Conservation (phyloP, 2,797 vertebrate genomes). For the Anableps anableps region DNA sequence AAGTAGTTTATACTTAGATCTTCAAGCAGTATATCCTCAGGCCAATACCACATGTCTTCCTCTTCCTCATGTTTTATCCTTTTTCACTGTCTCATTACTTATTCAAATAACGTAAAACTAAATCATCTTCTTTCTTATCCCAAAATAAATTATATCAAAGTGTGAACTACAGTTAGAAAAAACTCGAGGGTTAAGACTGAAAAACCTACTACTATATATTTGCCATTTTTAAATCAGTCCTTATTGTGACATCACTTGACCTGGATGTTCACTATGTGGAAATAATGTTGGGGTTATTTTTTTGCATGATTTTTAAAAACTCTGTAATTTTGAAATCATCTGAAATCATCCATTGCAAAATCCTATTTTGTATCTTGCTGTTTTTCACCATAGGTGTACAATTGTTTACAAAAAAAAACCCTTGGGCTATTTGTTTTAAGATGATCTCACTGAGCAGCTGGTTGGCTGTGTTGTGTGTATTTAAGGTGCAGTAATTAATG, state of each 20-base stretch:
- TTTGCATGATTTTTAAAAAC: not conserved
- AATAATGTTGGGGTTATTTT: not conserved
- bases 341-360: not conserved
- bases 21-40: not conserved
- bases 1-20: slow-evolving; percentile 1
- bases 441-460: slow-evolving; percentile 11
- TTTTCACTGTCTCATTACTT: not conserved
- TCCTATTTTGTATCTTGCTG: not conserved
- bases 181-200: not conserved
- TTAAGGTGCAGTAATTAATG: slow-evolving; percentile 15
- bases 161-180: not conserved
- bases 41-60: not conserved
- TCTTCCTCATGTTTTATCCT: not conserved
- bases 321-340: not conserved
- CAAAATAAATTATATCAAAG: not conserved
- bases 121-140: not conserved
- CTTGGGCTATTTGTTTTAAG: not conserved
- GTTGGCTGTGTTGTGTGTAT: slow-evolving; percentile 7
- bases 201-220: not conserved
- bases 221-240: not conserved
- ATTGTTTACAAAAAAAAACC: not conserved
- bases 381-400: not conserved
- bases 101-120: not conserved
- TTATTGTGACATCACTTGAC: not conserved
- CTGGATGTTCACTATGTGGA: not conserved